phyloP scores from a whole-genome alignment of 2,888 invertebrate species.

The Hypena proboscidalis region DNA sequence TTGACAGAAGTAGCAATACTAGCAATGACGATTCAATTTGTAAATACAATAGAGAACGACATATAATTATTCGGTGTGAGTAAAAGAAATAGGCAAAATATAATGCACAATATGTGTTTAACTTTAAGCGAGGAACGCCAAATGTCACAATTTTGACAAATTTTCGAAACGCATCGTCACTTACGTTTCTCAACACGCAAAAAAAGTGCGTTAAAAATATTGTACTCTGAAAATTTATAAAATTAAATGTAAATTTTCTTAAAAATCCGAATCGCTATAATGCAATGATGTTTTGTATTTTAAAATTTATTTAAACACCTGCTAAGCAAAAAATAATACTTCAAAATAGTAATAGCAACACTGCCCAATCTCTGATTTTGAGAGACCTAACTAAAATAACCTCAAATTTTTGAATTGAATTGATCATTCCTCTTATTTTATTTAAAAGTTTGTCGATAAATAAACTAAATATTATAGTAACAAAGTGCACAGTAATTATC shows the following conservation, averaged over 20 bases:
- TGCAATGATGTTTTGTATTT: too few species aligned
- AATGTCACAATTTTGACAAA: slow-evolving; percentile 34
- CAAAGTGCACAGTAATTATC: neutral
- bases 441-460: slow-evolving; percentile 6
- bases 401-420: slow-evolving; percentile 14
- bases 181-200: slow-evolving; percentile 37
- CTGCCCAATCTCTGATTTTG: neutral
- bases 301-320: too few species aligned
- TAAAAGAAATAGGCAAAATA: slow-evolving; percentile 11
- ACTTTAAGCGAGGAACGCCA: neutral
- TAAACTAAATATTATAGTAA: neutral
- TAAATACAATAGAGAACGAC: slow-evolving; percentile 7
- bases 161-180: slow-evolving; percentile 55
- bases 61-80: neutral
- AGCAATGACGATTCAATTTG: slow-evolving; percentile 21
- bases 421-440: slow-evolving; percentile 3
- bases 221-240: too few species aligned
- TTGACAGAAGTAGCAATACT: too few species aligned
- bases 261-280: too few species aligned
- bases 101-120: slow-evolving; percentile 13
- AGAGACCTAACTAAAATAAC: slow-evolving; percentile 1
- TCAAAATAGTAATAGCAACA: neutral
- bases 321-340: too few species aligned
- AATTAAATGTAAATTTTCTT: too few species aligned
- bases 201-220: too few species aligned